Base-by-base conservation (phyloP, 2,797 vertebrate genomes). In the Fringilla coelebs region DNA sequence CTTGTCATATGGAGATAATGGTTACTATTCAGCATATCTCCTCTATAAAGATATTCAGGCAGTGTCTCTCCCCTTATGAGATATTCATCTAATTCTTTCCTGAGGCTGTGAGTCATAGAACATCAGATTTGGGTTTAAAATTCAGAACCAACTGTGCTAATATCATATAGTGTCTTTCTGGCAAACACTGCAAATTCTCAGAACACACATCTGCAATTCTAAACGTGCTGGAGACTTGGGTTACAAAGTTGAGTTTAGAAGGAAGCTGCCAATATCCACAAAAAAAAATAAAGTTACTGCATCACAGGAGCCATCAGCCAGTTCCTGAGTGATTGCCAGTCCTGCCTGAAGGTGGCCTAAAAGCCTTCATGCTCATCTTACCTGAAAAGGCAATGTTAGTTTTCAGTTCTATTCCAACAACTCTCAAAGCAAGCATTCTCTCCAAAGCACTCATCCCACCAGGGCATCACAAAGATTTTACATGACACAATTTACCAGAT, bases 141-240 rank as follows among this genome's bases (percentile, higher is more conserved):
- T 96, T 97, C 96, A 96, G 92, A 96, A 95, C 89, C 94, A 71
- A 97, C 88, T 81, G 92, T 91, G 93, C 79, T 96, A 97, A 97
- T 97, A 96, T 93, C 95, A 91, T 96, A 86, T 94, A 96, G 94
- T 90, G 73, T 95, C 92, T 95, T 96, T 95, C 89, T 96, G 96
- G 91, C 94, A 96, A 96, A 95, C 85, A 70, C 70, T 88, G 96
- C 94, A 96, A 94, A 93, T 94, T 95, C 85, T 96, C 94, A 86
- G 94, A 97, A 94, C 80, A 46, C 92, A 93, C 94, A 96, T 97
- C 95, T 97, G 94, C 94, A 96, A 95, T 96, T 96, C 91, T 94
- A 93, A 97, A 78, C 73, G 13, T 67, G 79, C 76, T 88, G 63
- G 89, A 88, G 90, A 61, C 83, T 84, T 82, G 85, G 85, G 85